Evolutionary conservation across 2,888 invertebrate genomes (phyloP), one percentile per base, ranked within the genome.

Genomic region (Rhabditoides inermis): DNA sequence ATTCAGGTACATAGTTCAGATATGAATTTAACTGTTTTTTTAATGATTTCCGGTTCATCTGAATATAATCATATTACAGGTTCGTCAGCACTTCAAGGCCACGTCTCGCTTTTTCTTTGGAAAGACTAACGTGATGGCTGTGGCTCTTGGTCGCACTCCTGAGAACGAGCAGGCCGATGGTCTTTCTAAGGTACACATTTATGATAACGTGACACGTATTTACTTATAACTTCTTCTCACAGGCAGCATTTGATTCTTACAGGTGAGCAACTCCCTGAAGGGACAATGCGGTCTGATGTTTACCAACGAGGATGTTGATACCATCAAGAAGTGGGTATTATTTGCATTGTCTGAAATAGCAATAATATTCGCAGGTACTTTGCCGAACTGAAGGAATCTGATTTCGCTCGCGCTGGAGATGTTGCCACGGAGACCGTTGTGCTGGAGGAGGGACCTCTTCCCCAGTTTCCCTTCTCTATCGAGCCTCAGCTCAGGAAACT

Each of bases 81-180:
- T 74, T 44, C 63, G 74, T 25, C 73, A 74, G 42, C 56, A 70
- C 35, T 73, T 72, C 57, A 74, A 74, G 60, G 53, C 58, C 15
- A 65, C 48, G 28, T 69, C 71, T 61, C 82, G 89, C 76, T 90
- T 95, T 79, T 89, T 91, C 79, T 90, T 95, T 79, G 95, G 94
- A 0, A 98, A 95, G 81, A 94, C 92, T 77, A 90, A 88, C 80
- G 86, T 98, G 2, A 88, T 95, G 85, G 85, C 87, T 23, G 81
- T 92, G 49, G 95, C 89, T 10, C 81, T 98, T 37, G 95, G 95
- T 0, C 84, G 85, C 73, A 84, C 84, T 15, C 82, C 84, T 58
- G 86, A 86, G 66, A 86, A 88, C 66, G 94, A 94, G 83, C 82
- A 86, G 55, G 84, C 85, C 67, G 84, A 86, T 47, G 87, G 87